Conservation (phyloP, 2,113 vertebrate species). For the Crypturellus undulatus region DNA sequence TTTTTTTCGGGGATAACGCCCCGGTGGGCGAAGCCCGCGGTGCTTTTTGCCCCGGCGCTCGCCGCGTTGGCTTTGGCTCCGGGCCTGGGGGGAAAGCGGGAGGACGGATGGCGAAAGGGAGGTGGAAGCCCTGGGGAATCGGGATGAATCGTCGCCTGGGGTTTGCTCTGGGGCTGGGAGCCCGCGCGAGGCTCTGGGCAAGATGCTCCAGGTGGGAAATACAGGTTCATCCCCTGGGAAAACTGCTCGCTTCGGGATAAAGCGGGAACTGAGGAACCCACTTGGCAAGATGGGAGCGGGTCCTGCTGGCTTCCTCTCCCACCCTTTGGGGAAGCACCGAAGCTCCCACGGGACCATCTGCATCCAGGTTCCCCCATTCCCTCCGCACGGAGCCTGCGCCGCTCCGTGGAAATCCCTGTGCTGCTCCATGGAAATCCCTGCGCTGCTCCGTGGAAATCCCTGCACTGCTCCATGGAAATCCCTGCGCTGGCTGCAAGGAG, state of each 20-base stretch:
- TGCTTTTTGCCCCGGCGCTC: neutral
- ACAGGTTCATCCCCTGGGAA: too few relatives aligned
- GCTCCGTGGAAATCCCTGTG: neutral
- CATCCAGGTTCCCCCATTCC: too few relatives aligned
- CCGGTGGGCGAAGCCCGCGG: neutral
- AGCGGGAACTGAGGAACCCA: neutral
- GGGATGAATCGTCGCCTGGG: neutral
- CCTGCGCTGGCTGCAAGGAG: neutral
- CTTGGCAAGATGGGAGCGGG: too few relatives aligned
- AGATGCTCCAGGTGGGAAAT: too few relatives aligned
- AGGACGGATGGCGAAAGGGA: neutral
- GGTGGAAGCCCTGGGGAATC: neutral
- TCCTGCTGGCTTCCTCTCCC: too few relatives aligned
- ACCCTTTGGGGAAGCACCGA: too few relatives aligned
- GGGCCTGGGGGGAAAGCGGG: neutral
- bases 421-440: neutral
- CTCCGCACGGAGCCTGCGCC: neutral
- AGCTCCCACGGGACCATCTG: too few relatives aligned
- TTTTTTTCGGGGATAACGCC: too few relatives aligned
- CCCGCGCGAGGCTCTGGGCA: too few relatives aligned
- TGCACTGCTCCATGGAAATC: too few relatives aligned
- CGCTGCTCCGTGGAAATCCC: neutral
- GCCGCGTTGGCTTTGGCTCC: neutral
- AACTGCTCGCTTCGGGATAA: too few relatives aligned
- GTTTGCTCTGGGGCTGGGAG: neutral